Percentiles rank a stretch among this genome's conserved stretches.
Evolutionary conservation across 1,140 invertebrate genomes (phyloP).

Genomic region (Panagrolaimus sp.): DNA sequence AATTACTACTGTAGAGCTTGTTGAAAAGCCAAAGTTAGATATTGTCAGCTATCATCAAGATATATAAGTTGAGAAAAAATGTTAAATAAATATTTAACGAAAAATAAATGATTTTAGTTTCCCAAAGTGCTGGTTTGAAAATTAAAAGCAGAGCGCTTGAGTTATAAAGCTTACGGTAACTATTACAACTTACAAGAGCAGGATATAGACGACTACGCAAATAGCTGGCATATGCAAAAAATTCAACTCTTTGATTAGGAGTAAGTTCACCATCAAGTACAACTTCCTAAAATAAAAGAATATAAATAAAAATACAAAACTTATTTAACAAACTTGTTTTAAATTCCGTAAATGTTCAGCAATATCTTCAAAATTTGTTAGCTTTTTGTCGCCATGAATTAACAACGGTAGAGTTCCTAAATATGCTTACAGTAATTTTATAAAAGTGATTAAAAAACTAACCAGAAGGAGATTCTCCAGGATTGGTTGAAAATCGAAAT

Average conservation of each 20-base stretch:
- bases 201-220: constrained; percentile 29
- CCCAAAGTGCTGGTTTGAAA: too few species aligned
- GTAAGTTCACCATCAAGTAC: constrained; percentile 41
- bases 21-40: too few species aligned
- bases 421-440: background rate
- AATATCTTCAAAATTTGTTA: constrained; percentile 36
- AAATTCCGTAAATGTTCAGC: constrained; percentile 18
- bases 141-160: too few species aligned
- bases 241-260: constrained; percentile 22
- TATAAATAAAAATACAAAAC: background rate
- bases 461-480: constrained; percentile 1
- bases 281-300: constrained; percentile 20
- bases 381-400: background rate
- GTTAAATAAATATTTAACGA: too few species aligned
- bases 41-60: too few species aligned
- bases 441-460: background rate
- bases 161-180: too few species aligned
- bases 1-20: too few species aligned
- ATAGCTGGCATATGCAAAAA: constrained; percentile 28
- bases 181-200: constrained; percentile 27
- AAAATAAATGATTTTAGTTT: too few species aligned
- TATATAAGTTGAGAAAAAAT: too few species aligned
- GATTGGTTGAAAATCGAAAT: background rate
- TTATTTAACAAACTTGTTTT: background rate
- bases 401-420: background rate